Evolutionary conservation across 2,113 vertebrate genomes (phyloP), one percentile per base, ranked within the genome.

Genomic region (Rhinolophus sinicus): DNA sequence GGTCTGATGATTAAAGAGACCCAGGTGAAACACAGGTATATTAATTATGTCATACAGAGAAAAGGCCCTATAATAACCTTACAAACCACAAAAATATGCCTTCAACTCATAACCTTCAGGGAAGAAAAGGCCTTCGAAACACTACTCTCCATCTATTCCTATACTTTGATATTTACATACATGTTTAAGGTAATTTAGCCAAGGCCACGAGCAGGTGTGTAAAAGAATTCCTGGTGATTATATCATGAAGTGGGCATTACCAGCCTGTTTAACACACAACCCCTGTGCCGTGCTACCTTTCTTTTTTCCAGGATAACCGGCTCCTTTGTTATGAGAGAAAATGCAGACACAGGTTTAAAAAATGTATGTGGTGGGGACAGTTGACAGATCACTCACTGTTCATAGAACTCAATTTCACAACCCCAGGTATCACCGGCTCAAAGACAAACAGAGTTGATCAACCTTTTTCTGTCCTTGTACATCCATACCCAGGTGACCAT

Each of bases 391-490:
- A 99, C 99, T 99, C 99, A 99, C 99, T 98, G 97, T 98, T 98
- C 98, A 80, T 85, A 88, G 99, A 99, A 99, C 99, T 99, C 99
- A 99, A 99, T 99, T 99, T 99, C 98, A 98, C 98, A 99, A 98
- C 99, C 98, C 99, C 99, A 99, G 99, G 99, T 99, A 99, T 99
- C 98, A 98, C 98, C 95, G 98, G 99, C 99, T 99, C 98, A 93
- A 98, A 99, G 99, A 99, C 99, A 99, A 99, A 99, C 99, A 98
- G 98, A 99, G 99, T 98, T 99, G 99, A 99, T 99, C 99, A 99
- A 99, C 99, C 99, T 99, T 99, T 99, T 99, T 98, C 98, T 98
- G 99, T 99, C 99, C 99, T 99, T 99, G 99, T 99, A 99, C 99
- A 98, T 98, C 99, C 98, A 98, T 98, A 99, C 99, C 99, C 99